Evolutionary conservation across 2,888 invertebrate genomes (phyloP), one percentile per base, ranked within the genome.

Genomic region (Cephalotes varians): DNA sequence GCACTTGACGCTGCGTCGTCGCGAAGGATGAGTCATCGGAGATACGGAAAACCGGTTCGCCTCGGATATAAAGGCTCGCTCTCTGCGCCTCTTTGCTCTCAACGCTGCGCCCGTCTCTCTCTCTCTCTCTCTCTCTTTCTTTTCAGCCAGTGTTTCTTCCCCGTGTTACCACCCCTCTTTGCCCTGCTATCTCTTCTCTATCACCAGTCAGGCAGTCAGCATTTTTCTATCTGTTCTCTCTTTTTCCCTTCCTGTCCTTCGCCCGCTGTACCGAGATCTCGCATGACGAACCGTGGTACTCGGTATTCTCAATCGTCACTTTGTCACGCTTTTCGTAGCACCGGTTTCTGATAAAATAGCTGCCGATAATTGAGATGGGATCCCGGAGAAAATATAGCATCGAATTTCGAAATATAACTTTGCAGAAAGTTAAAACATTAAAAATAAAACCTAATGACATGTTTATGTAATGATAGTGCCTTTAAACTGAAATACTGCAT

Each of bases 41-140:
- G 94, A 94, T 93, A 94, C 93, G 92, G 92, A 91, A 93, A 94
- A 94, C 94, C 94, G 94, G 94, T 94, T 94, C 88, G 90, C 90
- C 91, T 88, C 89, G 90, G 88, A 89, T 91, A 60, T 85, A 87
- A 79, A 88, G 64, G 82, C 47, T 81, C 86, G 73, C 79, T 44
- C 79, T 49, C 74, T 21, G 47, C 40, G 34, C 54, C 69, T 47
- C 31, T 34, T 34, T 49, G 37, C 72, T 51, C 44, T 62, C 56
- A 72, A 34, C 74, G 40, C 28, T 58, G 31, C 80, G 44, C 31
- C 64, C 69, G 54, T 73, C 84, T 82, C n/a, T n/a, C n/a, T n/a
- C n/a, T n/a, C n/a, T n/a, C n/a, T n/a, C n/a, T n/a, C n/a, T n/a
- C n/a, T n/a, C n/a, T n/a, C n/a, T n/a, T n/a, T n/a, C 81, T 65